A percentile compares a stretch with the other conserved stretches of the same genome.
Conservation (phyloP, 2,113 vertebrate species). For the Atrichornis clamosus region DNA sequence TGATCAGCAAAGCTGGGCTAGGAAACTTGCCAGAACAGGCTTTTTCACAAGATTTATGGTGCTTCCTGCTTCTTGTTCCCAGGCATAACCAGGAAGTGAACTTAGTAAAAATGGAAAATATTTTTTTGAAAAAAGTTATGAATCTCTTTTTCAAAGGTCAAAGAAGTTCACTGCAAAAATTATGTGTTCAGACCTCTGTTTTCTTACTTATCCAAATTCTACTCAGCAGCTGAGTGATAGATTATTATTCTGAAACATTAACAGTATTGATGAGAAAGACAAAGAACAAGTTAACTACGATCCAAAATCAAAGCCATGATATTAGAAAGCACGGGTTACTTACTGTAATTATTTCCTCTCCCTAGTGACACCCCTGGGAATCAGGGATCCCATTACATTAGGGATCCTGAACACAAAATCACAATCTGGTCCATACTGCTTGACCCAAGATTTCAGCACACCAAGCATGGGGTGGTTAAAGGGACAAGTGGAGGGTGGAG, state of each 20-base stretch:
- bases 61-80: slow-evolving; percentile 57
- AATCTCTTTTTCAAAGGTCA: slow-evolving; percentile 26
- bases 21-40: slow-evolving; percentile 36
- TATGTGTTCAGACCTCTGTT: background rate
- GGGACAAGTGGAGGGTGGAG: background rate
- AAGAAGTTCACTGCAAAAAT: background rate
- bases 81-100: slow-evolving; percentile 46
- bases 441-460: background rate
- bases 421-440: background rate
- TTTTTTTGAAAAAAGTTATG: slow-evolving; percentile 9
- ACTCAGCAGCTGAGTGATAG: background rate
- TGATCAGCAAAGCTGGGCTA: slow-evolving; percentile 40
- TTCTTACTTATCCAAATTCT: background rate
- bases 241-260: background rate
- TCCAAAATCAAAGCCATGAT: background rate
- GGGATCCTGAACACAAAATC: background rate
- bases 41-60: slow-evolving; percentile 47
- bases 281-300: background rate
- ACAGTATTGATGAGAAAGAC: background rate
- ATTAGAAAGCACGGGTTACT: background rate
- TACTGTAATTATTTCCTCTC: background rate
- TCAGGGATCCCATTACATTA: background rate
- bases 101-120: slow-evolving; percentile 48
- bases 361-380: background rate
- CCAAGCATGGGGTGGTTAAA: background rate